These are phyloP conservation scores for Picus viridis DNA, from an alignment of 2,797 vertebrate genomes.

Conservation along the genomic window DNA sequence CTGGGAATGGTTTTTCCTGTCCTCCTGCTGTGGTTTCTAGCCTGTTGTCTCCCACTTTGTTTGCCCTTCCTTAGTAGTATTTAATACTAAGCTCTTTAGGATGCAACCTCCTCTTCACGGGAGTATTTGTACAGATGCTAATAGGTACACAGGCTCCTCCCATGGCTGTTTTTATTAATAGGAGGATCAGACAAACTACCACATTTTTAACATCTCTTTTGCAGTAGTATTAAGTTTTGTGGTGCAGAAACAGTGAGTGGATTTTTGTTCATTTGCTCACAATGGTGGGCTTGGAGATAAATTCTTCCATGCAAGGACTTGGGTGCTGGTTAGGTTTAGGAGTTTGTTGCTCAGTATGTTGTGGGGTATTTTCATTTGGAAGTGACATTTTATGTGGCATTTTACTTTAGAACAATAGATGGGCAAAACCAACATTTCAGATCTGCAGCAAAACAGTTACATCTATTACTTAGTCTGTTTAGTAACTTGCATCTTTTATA, in stretches of 20 bases:
- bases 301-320: not conserved
- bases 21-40: not conserved
- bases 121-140: not conserved
- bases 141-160: not conserved
- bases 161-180: not conserved
- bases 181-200: not conserved
- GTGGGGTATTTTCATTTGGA: conserved; percentile 10
- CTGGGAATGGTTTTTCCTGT: not conserved
- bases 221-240: not conserved
- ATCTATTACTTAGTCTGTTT: not conserved
- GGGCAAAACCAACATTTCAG: not conserved
- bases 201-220: not conserved
- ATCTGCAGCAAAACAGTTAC: not conserved
- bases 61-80: not conserved
- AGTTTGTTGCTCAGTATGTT: not conserved
- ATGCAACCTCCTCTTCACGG: not conserved
- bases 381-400: conserved; percentile 22
- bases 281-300: not conserved
- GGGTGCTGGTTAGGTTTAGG: not conserved
- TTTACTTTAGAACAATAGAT: conserved; percentile 42
- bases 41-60: not conserved
- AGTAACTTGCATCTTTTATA: not conserved
- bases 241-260: not conserved
- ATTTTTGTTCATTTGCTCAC: not conserved
- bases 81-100: not conserved